Conservation (phyloP, 2,113 vertebrate species). For the Bos javanicus region DNA sequence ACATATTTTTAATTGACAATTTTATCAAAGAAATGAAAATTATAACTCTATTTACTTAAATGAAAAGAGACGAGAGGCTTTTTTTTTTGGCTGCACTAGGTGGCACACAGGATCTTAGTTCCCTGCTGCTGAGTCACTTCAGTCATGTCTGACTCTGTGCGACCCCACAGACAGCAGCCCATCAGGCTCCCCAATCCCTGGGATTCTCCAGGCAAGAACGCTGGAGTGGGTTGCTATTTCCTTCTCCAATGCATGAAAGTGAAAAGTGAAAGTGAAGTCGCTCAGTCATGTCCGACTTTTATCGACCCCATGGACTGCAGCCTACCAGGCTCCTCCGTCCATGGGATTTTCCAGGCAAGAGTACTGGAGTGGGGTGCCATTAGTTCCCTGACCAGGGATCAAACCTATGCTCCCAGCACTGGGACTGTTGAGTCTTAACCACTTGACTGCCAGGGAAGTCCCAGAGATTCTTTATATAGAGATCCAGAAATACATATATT, state of each 20-base stretch:
- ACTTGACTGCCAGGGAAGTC: not conserved
- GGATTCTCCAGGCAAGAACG: no score
- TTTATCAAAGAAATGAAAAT: constrained; percentile 36
- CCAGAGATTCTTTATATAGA: not conserved
- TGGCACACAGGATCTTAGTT: not conserved
- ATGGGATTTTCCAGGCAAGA: no score
- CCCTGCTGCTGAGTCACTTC: no score
- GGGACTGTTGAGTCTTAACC: not conserved
- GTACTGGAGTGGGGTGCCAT: not conserved
- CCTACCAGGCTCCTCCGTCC: no score
- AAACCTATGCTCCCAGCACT: not conserved
- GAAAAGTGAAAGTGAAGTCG: no score
- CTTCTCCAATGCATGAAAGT: no score
- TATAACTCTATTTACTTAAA: not conserved
- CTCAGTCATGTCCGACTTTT: no score
- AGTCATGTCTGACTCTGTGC: no score
- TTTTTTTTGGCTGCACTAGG: not conserved
- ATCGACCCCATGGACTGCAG: no score
- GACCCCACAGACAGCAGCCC: no score
- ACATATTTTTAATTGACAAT: not conserved
- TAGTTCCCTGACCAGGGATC: not conserved
- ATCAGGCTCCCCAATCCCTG: no score
- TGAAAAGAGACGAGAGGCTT: not conserved
- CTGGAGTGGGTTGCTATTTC: no score
- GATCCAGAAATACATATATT: not conserved